Conservation (phyloP, 2,888 invertebrate genomes). For the Drosophila mimetica region DNA sequence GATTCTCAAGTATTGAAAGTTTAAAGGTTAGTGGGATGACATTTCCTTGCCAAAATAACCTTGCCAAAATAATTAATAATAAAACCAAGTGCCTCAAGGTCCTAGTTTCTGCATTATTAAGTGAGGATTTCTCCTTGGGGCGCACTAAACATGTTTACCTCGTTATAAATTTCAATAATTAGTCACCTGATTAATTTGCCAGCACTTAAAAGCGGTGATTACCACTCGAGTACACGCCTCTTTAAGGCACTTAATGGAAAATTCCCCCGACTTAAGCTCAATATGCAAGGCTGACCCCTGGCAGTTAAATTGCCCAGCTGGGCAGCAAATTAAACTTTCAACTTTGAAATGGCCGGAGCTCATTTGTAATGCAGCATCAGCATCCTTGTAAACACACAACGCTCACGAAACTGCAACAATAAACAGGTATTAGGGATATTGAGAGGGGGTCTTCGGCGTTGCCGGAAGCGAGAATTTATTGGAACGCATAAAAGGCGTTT, state of each 20-base stretch:
- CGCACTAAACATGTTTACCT: not conserved
- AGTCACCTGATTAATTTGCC: not conserved
- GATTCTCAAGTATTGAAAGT: not conserved
- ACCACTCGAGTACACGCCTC: not conserved
- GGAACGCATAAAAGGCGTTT: constrained; percentile 71
- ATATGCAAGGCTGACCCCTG: constrained; percentile 9
- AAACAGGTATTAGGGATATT: constrained; percentile 72
- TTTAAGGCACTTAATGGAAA: not conserved
- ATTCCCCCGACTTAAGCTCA: not conserved
- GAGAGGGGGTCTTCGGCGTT: not conserved
- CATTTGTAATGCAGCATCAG: constrained; percentile 61
- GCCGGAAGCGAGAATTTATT: constrained; percentile 73
- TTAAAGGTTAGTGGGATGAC: too few species aligned
- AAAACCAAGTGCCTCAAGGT: not conserved
- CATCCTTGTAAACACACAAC: constrained; percentile 24
- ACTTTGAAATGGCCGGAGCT: constrained; percentile 30
- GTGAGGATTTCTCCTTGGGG: not conserved
- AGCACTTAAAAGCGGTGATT: not conserved
- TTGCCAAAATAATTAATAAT: not conserved
- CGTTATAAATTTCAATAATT: not conserved
- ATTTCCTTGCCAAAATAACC: not conserved
- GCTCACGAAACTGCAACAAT: constrained; percentile 52
- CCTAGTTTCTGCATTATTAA: not conserved
- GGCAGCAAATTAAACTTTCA: constrained; percentile 37
- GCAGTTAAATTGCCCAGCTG: constrained; percentile 33